Base-by-base conservation (phyloP, 2,797 vertebrate species). In the Myripristis murdjan region DNA sequence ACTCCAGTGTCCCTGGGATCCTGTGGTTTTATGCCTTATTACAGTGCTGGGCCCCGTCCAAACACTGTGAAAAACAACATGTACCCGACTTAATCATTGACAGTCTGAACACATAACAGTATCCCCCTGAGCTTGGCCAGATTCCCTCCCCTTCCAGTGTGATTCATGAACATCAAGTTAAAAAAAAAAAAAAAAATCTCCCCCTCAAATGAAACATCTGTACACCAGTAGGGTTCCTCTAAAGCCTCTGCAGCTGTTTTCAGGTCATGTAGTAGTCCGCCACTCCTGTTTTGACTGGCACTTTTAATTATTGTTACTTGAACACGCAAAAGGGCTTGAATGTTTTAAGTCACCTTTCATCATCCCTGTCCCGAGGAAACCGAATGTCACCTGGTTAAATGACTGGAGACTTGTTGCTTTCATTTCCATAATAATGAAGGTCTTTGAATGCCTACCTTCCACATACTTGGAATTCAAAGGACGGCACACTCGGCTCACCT, bases 61-160 rank as follows among this genome's bases (percentile, higher is more conserved):
- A 53, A 74, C 23, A 14, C 61, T 33, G 63, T 24, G 49, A 12
- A 59, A 63, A 79, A 60, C 63, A 67, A 67, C 66, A 63, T 12
- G 39, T 70, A 49, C 47, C 57, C 55, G 55, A 64, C 53, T 61
- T 67, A 63, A 85, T 73, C 57, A 53, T 46, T 62, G 59, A 59
- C 31, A 68, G 57, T 73, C 60, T 56, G 26, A 33, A 26, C 60
- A 52, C 64, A 75, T 31, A 49, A 43, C 56, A 5, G 53, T 6
- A 35, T 28, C 47, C n/a, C 69, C 20, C 72, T 20, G 28, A 6
- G 46, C 49, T 53, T 3, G 3, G 7, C 26, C 70, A 12, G 28
- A 16, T 22, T 43, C 33, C 47, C 14, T 9, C 24, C 58, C 26
- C 35, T 54, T 28, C 51, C 64, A 18, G 26, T 12, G 64, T 47